Base-by-base conservation (phyloP, 2,797 vertebrate genomes). In the Serranus cabrilla region DNA sequence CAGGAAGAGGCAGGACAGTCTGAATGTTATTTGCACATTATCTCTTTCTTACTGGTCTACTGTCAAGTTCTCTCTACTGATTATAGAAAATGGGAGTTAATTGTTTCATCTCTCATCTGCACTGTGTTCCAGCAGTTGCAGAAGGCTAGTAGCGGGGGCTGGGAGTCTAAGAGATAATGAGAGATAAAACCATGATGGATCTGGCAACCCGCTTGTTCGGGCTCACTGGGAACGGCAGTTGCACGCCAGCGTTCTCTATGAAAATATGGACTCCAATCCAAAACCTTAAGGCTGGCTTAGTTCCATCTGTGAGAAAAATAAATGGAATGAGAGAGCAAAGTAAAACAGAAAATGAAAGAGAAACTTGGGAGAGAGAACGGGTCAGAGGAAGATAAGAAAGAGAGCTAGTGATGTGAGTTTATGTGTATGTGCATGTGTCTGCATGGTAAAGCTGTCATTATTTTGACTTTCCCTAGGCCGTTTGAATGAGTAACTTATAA, bases 61-160 rank as follows among this genome's bases (percentile, higher is more conserved):
- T 82, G 82, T 89, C 84, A 81, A 71, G 45, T 65, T 85, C 72
- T 81, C 74, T 83, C 66, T 74, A 74, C 78, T 86, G 81, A 92
- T 92, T 91, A 87, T 49, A 80, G 74, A 86, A 91, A 91, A 89
- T 86, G 61, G 83, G 78, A 87, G 83, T 81, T 90, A 89, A 92
- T 93, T 90, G 90, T 91, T 92, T 90, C 76, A 87, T 85, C 79
- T 85, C 78, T 90, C 73, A 88, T 89, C 74, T 84, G 68, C 63
- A 57, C 83, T 77, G 58, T 47, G 65, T 80, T 88, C 70, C 78
- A 84, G 84, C 80, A 51, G 76, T 68, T 76, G 71, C 78, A 86
- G 74, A 52, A 57, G 59, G 79, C 59, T 37, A 66, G 76, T 13
- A 27, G 69, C 72, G 51, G 46, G 60, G 71, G 76, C 67, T 3